Conservation (phyloP, 2,113 vertebrate species). For the Motacilla alba region DNA sequence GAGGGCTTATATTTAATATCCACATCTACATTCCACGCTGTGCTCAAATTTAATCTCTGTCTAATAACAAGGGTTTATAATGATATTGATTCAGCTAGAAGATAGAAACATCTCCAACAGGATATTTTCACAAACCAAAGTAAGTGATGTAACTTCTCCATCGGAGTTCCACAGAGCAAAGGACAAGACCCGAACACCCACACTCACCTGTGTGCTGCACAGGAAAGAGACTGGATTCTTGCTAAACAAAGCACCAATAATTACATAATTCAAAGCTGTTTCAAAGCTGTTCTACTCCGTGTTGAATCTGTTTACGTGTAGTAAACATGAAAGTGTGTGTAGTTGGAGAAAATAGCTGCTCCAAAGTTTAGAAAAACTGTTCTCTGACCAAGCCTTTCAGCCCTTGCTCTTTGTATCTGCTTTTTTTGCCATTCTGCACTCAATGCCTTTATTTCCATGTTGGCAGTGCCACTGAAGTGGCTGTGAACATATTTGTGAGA, state of each 20-base stretch:
- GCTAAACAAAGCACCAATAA: background rate
- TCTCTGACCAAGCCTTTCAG: background rate
- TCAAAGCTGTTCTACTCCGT: background rate
- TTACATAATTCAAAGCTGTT: background rate
- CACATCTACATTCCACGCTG: background rate
- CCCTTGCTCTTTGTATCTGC: background rate
- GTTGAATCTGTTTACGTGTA: background rate
- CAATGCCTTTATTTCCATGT: background rate
- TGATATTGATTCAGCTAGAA: background rate
- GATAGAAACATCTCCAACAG: background rate
- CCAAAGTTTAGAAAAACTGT: background rate
- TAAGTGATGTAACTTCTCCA: background rate
- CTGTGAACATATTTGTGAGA: background rate
- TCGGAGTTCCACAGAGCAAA: background rate
- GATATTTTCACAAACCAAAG: background rate
- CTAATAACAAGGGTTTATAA: slow-evolving; percentile 11
- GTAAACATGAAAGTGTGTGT: rapidly evolving
- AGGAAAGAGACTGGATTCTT: background rate
- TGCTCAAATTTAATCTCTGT: slow-evolving; percentile 25
- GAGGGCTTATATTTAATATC: slow-evolving; percentile 36
- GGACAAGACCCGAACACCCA: background rate
- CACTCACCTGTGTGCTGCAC: background rate
- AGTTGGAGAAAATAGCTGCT: background rate
- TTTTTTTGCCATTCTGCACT: background rate
- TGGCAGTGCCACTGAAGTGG: background rate